phyloP scores from a whole-genome alignment of 2,797 vertebrate species.

The Heliangelus exortis region DNA sequence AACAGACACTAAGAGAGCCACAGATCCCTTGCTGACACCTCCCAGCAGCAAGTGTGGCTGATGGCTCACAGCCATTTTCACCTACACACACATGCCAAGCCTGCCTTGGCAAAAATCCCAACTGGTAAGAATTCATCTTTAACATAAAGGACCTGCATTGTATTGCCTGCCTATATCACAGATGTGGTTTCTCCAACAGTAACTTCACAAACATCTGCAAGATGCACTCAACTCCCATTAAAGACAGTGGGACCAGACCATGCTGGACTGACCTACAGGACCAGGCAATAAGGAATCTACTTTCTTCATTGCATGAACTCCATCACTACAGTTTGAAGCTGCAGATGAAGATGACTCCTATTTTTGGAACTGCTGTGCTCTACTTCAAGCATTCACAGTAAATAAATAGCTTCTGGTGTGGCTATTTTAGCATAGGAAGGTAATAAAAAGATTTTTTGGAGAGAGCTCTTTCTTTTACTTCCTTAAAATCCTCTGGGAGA shows the following conservation, averaged over 20 bases:
- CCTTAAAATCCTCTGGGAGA: slow-evolving; percentile 39
- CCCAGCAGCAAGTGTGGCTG: slow-evolving; percentile 52
- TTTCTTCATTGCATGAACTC: slow-evolving; percentile 54
- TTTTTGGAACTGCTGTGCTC: slow-evolving; percentile 44
- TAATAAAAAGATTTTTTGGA: slow-evolving; percentile 11
- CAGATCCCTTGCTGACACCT: slow-evolving; percentile 47
- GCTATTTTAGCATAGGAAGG: slow-evolving; percentile 43
- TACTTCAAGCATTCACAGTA: slow-evolving; percentile 65
- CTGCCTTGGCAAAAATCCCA: slow-evolving; percentile 69
- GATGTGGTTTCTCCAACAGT: slow-evolving; percentile 39
- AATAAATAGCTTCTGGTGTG: slow-evolving; percentile 71
- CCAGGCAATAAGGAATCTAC: slow-evolving; percentile 50
- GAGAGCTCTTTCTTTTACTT: background rate
- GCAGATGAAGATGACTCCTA: slow-evolving; percentile 48
- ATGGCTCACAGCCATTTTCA: slow-evolving; percentile 69
- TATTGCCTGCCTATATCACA: slow-evolving; percentile 58
- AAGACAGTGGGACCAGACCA: slow-evolving; percentile 20
- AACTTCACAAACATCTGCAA: background rate
- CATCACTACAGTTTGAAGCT: slow-evolving; percentile 32
- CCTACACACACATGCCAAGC: slow-evolving; percentile 64
- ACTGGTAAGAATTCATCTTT: slow-evolving; percentile 67
- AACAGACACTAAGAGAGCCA: slow-evolving; percentile 28
- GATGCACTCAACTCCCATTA: background rate
- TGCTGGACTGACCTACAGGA: slow-evolving; percentile 59
- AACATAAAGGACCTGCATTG: slow-evolving; percentile 70